Evolutionary conservation across 1,140 invertebrate genomes (phyloP), one percentile per base, ranked within the genome.

Genomic region (Arctopsyche grandis): DNA sequence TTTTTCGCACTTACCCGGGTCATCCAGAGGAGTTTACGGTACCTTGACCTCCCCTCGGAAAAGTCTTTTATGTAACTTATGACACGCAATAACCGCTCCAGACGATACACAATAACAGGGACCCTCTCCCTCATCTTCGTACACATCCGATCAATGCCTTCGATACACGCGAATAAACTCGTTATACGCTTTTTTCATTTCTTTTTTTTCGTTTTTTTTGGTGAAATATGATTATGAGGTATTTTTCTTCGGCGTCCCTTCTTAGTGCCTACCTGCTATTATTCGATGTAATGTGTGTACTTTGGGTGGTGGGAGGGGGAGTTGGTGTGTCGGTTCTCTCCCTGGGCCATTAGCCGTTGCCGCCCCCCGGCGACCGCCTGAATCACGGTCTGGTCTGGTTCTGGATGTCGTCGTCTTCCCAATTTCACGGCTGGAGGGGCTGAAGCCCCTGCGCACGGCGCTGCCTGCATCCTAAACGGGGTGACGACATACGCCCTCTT

Each of bases 371-470:
- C 16, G 16, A 52, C 16, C 48, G 48, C 16, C 10, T 14, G 48
- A 52, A 52, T 52, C 48, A 52, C 48, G 16, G 16, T 52, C 10
- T 52, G 10, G 48, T 52, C 12, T 16, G 48, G 16, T 52, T 3
- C 4, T 52, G 48, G 71, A 24, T 56, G 46, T 56, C 46, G 0
- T 66, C 46, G 71, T 29, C 12, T 52, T 52, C 21, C 74, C 73
- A 76, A 76, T 76, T 76, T 76, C 74, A 76, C 74, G 74, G 74
- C 21, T 76, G 56, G 56, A 16, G 70, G 44, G 19, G 44, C 70
- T 21, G 38, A 9, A 29, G 29, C 52, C 56, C 26, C 22, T n/a
- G n/a, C 43, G 26, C 19, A 63, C 24, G 12, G 52, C 56, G 73
- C 73, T 21, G 43, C n/a, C 52, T 24, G 74, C 46, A 76, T 63